Conservation (phyloP, 2,113 vertebrate species). For the Dipodomys ordii region DNA sequence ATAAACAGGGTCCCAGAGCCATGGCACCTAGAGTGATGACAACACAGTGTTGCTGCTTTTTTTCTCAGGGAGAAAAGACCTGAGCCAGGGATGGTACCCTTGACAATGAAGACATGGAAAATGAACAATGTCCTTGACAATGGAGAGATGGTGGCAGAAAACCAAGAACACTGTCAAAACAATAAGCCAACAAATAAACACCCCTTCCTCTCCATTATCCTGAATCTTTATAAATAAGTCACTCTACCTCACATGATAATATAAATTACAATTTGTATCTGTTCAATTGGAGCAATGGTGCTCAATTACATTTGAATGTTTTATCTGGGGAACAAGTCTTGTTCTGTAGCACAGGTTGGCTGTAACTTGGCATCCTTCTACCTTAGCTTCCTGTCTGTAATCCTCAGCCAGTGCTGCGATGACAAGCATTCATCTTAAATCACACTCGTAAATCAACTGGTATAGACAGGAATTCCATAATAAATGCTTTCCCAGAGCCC, state of each 20-base stretch:
- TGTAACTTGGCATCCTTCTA: too few species aligned
- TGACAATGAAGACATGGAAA: too few species aligned
- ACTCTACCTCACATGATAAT: not conserved
- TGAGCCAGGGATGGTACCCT: not conserved
- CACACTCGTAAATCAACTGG: not conserved
- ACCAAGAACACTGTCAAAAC: too few species aligned
- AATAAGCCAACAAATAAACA: fast-evolving
- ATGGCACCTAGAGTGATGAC: not conserved
- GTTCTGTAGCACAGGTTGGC: too few species aligned
- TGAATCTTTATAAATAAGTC: not conserved
- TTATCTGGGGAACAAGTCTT: too few species aligned
- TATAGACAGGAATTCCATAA: not conserved
- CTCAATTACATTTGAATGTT: too few species aligned
- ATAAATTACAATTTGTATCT: not conserved
- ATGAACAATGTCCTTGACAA: not conserved
- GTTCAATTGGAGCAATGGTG: too few species aligned
- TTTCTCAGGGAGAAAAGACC: not conserved
- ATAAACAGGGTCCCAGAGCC: not conserved
- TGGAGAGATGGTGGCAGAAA: not conserved
- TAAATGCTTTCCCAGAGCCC: not conserved
- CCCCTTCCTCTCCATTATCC: not conserved
- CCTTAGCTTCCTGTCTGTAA: too few species aligned
- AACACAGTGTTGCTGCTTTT: not conserved
- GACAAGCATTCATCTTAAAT: not conserved
- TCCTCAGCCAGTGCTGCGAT: too few species aligned